Conservation (phyloP, 2,113 vertebrate genomes). For the Anoura caudifer region DNA sequence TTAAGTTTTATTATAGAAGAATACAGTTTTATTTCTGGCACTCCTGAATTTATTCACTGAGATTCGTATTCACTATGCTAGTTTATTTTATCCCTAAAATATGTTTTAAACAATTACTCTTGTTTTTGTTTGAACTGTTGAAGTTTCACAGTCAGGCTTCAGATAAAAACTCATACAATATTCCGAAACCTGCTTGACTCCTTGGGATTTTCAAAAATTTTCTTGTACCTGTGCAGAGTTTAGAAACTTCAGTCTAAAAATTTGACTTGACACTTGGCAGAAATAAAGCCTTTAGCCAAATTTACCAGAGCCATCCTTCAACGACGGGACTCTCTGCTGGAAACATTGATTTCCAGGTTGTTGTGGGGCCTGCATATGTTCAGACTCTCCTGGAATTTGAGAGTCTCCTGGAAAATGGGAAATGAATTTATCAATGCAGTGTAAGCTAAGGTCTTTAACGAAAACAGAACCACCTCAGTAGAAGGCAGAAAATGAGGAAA, state of each 20-base stretch:
- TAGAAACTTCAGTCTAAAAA: conserved; percentile 37
- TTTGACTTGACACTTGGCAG: background rate
- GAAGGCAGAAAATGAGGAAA: background rate
- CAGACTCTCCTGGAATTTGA: conserved; percentile 2
- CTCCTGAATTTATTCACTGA: background rate
- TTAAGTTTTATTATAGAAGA: background rate
- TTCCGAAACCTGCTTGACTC: background rate
- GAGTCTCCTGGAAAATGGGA: background rate
- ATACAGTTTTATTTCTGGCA: conserved; percentile 40
- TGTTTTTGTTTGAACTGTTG: conserved; percentile 41
- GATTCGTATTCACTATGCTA: background rate
- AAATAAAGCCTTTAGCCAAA: conserved; percentile 30
- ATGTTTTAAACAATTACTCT: conserved; percentile 37
- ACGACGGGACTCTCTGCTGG: background rate
- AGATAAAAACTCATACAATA: conserved; percentile 6
- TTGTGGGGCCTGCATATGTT: background rate
- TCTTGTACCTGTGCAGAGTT: conserved; percentile 1
- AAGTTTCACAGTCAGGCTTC: background rate
- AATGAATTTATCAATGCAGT: background rate
- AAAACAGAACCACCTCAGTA: background rate
- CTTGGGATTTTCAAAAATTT: conserved; percentile 12
- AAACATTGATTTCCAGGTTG: background rate
- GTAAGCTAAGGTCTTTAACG: background rate
- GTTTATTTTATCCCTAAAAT: conserved; percentile 25
- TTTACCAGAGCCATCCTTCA: background rate